A percentile compares a stretch with the other conserved stretches of the same genome.
These are phyloP conservation scores for Sericinus montela DNA, from an alignment of 2,888 invertebrate species.

Conservation along the genomic window DNA sequence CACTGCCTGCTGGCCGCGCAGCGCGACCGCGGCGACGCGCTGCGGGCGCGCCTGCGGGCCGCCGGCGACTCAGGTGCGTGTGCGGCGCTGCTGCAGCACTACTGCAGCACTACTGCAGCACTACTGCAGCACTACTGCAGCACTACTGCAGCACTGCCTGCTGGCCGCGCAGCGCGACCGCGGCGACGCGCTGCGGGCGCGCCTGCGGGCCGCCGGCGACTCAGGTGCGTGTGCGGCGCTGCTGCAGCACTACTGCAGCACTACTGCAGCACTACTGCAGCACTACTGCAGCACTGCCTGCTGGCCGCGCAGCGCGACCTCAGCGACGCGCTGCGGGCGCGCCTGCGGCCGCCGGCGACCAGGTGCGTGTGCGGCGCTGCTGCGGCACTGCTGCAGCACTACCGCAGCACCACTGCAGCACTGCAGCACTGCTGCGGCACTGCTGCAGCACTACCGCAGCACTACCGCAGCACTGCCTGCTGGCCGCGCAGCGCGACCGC, in stretches of 20 bases:
- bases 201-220: not conserved
- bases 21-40: constrained; percentile 38
- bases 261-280: too few species aligned
- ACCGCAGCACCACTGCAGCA: too few species aligned
- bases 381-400: too few species aligned
- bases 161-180: not conserved
- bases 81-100: not conserved
- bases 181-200: not conserved
- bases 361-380: constrained; percentile 21
- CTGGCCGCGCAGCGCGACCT: constrained; percentile 25
- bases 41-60: constrained; percentile 21
- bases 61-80: constrained; percentile 1
- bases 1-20: constrained; percentile 34
- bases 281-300: too few species aligned
- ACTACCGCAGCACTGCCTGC: too few species aligned
- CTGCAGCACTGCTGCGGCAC: too few species aligned
- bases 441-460: too few species aligned
- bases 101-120: too few species aligned
- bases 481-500: too few species aligned
- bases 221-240: not conserved
- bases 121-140: too few species aligned
- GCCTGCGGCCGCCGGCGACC: constrained; percentile 24
- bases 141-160: not conserved
- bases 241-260: too few species aligned
- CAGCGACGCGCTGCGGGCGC: constrained; percentile 25